phyloP scores from a whole-genome alignment of 2,113 vertebrate genomes.

The Grus americana region DNA sequence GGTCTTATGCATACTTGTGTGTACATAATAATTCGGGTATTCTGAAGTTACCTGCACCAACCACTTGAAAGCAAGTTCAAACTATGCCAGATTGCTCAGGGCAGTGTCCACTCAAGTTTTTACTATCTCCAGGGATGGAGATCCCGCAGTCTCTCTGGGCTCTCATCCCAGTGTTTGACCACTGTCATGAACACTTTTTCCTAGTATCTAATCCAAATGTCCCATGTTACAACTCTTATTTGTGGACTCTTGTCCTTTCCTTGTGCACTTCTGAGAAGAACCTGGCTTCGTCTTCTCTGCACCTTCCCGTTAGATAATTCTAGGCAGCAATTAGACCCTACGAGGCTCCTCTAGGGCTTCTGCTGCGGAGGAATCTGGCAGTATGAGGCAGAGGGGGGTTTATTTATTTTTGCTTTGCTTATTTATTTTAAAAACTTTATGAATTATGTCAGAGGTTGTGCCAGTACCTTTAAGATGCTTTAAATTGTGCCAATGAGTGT shows the following conservation, averaged over 20 bases:
- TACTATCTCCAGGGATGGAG: background rate
- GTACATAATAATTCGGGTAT: background rate
- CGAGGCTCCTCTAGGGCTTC: background rate
- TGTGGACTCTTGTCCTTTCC: background rate
- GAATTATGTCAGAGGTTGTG: background rate
- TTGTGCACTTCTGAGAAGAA: background rate
- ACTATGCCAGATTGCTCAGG: background rate
- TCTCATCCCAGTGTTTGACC: background rate
- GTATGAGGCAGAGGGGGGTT: background rate
- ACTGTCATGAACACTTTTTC: background rate
- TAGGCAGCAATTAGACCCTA: background rate
- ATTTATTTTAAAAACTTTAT: background rate
- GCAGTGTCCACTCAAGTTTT: background rate
- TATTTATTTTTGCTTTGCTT: background rate
- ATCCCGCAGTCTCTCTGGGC: rapidly evolving
- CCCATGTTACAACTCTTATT: background rate
- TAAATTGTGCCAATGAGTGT: background rate
- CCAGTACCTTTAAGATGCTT: background rate
- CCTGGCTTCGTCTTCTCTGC: background rate
- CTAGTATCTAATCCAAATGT: background rate
- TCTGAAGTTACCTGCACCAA: background rate
- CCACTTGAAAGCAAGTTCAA: background rate
- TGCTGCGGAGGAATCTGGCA: background rate
- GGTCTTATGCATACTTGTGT: background rate
- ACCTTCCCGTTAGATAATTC: background rate